Evolutionary conservation across 2,888 invertebrate species (phyloP), one percentile per base, ranked within the genome.

Genomic region (Euplagia quadripunctaria): DNA sequence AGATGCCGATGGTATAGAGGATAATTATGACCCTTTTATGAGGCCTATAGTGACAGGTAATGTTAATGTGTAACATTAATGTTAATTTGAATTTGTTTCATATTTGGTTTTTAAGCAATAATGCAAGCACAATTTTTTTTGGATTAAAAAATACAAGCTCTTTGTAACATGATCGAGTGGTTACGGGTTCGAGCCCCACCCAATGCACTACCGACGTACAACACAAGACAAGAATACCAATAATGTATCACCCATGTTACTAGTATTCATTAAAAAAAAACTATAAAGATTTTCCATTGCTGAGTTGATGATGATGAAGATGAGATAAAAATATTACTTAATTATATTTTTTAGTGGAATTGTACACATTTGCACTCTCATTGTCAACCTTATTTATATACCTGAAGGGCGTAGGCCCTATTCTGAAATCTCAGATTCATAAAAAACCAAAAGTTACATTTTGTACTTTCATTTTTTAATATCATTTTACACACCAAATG

Each of bases 21-120:
- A 85, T 75, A 76, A 78, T 75, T 75, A 74, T 76, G 69, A 83
- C 70, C 76, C 84, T 20, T 79, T 74, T 71, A 58, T 71, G 71
- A 78, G 68, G 72, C 73, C 72, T 72, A 74, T 72, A 58, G 72
- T 46, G 16, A 78, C 77, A 85, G 85, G 84, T 84, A 85, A 69
- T 73, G 61, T 43, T 49, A 41, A 64, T 63, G n/a, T 67, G 17
- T 20, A 46, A 61, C 8, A 58, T 16, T n/a, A 31, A 31, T 31
- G 31, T 31, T 31, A 31, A 31, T 31, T 52, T 52, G 52, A 31
- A 31, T 31, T 52, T 52, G 52, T 17, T 52, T 52, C 7, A 52
- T 7, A 52, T 52, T 52, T 52, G 52, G 17, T 31, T 31, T 31
- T 31, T 1, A 31, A 2, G 31, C 31, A 31, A 2, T 31, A 31